phyloP scores from a whole-genome alignment of 2,113 vertebrate species.

The Percopsis transmontana region DNA sequence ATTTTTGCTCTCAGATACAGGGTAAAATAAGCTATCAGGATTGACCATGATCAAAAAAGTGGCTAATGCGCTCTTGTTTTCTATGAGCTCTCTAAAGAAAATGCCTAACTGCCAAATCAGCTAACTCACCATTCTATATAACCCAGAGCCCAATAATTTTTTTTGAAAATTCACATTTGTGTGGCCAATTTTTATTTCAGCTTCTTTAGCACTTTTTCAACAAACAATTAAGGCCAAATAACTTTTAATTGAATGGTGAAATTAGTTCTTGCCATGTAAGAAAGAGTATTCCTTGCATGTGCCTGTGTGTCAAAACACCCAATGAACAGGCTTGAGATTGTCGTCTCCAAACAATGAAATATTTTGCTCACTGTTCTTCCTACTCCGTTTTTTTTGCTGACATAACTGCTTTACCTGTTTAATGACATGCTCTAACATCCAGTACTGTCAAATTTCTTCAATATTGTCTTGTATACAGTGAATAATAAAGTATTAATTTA shows the following conservation, averaged over 20 bases:
- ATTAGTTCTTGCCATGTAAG: too few relatives aligned
- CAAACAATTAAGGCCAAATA: too few relatives aligned
- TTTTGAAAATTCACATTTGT: too few relatives aligned
- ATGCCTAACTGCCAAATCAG: slow-evolving; percentile 19
- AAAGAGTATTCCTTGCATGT: slow-evolving; percentile 35
- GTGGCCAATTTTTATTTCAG: too few relatives aligned
- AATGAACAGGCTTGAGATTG: slow-evolving; percentile 34
- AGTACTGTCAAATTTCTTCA: slow-evolving; percentile 2
- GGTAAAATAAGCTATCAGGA: slow-evolving; percentile 85
- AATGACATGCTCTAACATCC: slow-evolving; percentile 56
- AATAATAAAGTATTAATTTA: not conserved
- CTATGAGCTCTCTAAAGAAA: slow-evolving; percentile 24
- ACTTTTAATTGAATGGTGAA: too few relatives aligned
- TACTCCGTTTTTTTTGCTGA: slow-evolving; percentile 44
- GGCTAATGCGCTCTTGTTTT: slow-evolving; percentile 75
- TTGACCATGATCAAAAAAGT: slow-evolving; percentile 76
- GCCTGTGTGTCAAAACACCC: slow-evolving; percentile 41
- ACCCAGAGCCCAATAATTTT: too few relatives aligned
- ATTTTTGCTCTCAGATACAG: slow-evolving; percentile 81
- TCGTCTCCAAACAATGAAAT: not conserved
- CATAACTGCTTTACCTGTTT: slow-evolving; percentile 37
- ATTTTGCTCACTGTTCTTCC: not conserved
- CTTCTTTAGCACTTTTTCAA: too few relatives aligned
- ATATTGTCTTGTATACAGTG: not conserved
- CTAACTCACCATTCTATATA: slow-evolving; percentile 39